phyloP scores from a whole-genome alignment of 2,888 invertebrate species.

The Bombyx huttoni region DNA sequence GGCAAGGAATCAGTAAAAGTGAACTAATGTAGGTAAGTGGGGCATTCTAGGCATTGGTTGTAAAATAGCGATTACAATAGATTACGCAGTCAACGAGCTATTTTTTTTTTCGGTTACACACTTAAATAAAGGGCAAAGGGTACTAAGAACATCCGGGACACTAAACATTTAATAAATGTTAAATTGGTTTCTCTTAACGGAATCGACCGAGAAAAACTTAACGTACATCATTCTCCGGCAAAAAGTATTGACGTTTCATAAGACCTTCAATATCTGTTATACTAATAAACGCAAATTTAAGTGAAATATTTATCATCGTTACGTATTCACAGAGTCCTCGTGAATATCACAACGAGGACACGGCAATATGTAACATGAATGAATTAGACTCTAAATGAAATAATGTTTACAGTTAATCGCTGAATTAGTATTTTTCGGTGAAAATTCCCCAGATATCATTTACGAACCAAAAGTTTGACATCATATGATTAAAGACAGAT shows the following conservation, averaged over 20 bases:
- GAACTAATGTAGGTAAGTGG: constrained; percentile 9
- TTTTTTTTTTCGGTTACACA: constrained; percentile 7
- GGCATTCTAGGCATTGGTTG: constrained; percentile 9
- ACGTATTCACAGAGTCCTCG: no score
- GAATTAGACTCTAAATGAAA: background rate
- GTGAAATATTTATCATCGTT: no score
- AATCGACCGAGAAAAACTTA: background rate
- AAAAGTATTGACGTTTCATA: no score
- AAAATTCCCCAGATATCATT: background rate
- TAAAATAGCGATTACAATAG: constrained; percentile 12
- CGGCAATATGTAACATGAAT: background rate
- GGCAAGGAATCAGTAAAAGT: constrained; percentile 2
- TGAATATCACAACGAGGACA: no score
- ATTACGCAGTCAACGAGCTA: constrained; percentile 7
- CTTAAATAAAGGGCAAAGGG: background rate
- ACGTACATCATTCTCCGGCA: no score
- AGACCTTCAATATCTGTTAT: no score
- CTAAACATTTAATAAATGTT: background rate
- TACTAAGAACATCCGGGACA: background rate
- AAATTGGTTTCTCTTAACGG: background rate
- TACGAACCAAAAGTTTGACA: no score
- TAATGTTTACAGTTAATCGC: background rate
- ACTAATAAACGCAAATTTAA: no score
- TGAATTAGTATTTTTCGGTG: no score
- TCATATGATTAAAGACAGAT: no score